Percentiles rank a stretch among this genome's conserved stretches.
Evolutionary conservation across 2,113 vertebrate species (phyloP).

Genomic region (Anguilla japonica): DNA sequence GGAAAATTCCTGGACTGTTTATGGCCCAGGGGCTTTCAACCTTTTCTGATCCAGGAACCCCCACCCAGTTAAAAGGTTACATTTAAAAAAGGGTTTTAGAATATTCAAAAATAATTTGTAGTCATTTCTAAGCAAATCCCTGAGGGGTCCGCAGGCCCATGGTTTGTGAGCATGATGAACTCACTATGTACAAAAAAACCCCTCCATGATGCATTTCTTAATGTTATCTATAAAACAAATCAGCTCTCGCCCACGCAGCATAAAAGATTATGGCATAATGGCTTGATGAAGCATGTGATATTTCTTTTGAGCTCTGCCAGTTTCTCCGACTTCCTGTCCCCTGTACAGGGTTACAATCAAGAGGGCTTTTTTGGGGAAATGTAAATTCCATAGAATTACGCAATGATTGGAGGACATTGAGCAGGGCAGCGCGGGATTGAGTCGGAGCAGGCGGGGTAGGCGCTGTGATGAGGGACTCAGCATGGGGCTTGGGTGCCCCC

Average conservation of each 20-base stretch:
- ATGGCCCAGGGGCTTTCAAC: too few species aligned
- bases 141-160: background rate
- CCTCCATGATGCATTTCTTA: too few species aligned
- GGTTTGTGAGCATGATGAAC: background rate
- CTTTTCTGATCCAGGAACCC: too few species aligned
- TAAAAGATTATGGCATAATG: background rate
- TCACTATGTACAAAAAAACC: background rate
- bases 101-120: too few species aligned
- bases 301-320: background rate
- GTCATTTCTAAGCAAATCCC: too few species aligned
- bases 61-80: too few species aligned
- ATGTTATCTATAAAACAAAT: background rate
- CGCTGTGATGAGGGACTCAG: conserved; percentile 1
- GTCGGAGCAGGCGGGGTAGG: background rate
- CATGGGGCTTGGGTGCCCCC: conserved; percentile 29
- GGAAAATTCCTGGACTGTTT: too few species aligned
- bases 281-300: background rate
- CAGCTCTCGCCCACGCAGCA: background rate
- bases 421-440: too few species aligned
- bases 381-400: background rate
- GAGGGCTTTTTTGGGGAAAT: background rate
- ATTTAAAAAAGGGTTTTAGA: too few species aligned
- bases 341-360: background rate
- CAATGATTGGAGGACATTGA: background rate
- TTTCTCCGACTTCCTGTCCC: background rate